These are phyloP conservation scores for Pseudomyrmex flavicornis DNA, from an alignment of 1,140 invertebrate species.

Conservation along the genomic window DNA sequence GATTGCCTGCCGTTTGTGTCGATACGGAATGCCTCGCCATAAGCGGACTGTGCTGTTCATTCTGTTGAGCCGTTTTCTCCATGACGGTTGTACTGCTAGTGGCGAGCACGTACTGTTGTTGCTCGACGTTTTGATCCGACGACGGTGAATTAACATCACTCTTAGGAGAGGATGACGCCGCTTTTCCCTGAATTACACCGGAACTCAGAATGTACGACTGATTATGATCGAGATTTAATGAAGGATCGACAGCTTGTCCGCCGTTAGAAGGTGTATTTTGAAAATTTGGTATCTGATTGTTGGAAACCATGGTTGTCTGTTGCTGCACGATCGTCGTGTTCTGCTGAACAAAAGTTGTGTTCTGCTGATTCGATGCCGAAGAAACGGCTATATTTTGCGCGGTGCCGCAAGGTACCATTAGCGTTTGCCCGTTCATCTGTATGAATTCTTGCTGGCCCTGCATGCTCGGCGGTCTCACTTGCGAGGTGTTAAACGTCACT, in stretches of 20 bases:
- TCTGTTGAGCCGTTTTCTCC: slow-evolving; percentile 76
- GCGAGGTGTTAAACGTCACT: slow-evolving; percentile 88
- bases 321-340: slow-evolving; percentile 90
- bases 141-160: slow-evolving; percentile 78
- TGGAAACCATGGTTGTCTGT: slow-evolving; percentile 90
- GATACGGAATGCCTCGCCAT: slow-evolving; percentile 89
- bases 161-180: slow-evolving; percentile 79
- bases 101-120: slow-evolving; percentile 80
- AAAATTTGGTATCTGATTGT: slow-evolving; percentile 87
- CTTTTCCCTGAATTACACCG: slow-evolving; percentile 81
- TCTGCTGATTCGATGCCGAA: slow-evolving; percentile 88
- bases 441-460: slow-evolving; percentile 89
- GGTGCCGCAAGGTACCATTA: slow-evolving; percentile 91
- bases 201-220: slow-evolving; percentile 82
- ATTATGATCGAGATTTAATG: slow-evolving; percentile 85
- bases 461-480: slow-evolving; percentile 85
- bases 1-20: slow-evolving; percentile 89
- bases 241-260: slow-evolving; percentile 80
- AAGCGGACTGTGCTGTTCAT: slow-evolving; percentile 77
- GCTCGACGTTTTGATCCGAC: slow-evolving; percentile 83
- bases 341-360: slow-evolving; percentile 90
- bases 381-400: slow-evolving; percentile 87
- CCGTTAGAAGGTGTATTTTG: slow-evolving; percentile 76
- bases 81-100: slow-evolving; percentile 80
- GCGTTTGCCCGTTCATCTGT: slow-evolving; percentile 90